A percentile compares a stretch with the other conserved stretches of the same genome.
phyloP scores from a whole-genome alignment of 2,113 vertebrate species.

The Pterophyllum scalare region DNA sequence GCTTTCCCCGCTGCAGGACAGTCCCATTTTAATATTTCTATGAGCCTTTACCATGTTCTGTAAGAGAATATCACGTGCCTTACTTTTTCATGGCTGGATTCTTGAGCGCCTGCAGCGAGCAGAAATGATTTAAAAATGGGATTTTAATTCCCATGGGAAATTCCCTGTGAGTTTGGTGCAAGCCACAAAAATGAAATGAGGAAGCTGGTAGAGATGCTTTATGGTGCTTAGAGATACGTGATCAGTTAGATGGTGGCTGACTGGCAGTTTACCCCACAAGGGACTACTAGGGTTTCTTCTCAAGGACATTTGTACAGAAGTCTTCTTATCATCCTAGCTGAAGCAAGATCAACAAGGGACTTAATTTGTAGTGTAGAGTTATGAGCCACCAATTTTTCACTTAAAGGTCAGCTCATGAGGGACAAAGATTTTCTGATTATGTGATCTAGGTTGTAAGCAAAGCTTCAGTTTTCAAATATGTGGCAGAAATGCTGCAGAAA shows the following conservation, averaged over 20 bases:
- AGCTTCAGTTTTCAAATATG: background rate
- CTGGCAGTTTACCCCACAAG: background rate
- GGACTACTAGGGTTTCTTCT: conserved; percentile 3
- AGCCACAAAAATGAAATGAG: conserved; percentile 3
- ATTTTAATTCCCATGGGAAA: conserved; percentile 9
- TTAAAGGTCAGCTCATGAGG: background rate
- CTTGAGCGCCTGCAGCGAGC: background rate
- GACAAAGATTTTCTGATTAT: background rate
- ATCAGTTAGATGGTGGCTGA: background rate
- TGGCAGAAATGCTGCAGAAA: background rate
- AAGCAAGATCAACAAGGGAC: background rate
- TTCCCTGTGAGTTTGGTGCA: background rate
- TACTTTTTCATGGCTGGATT: background rate
- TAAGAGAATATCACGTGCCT: background rate
- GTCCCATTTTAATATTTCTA: conserved; percentile 8
- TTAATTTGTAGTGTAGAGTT: background rate
- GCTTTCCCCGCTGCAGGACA: background rate
- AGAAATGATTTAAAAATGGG: background rate
- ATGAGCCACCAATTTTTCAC: background rate
- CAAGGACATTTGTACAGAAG: background rate
- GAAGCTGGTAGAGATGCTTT: conserved; percentile 3
- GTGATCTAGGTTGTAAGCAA: background rate
- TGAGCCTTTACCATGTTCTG: background rate
- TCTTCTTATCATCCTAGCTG: background rate
- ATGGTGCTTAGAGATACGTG: conserved; percentile 10